Conservation (phyloP, 2,888 invertebrate genomes). For the Sarcophaga carnaria region DNA sequence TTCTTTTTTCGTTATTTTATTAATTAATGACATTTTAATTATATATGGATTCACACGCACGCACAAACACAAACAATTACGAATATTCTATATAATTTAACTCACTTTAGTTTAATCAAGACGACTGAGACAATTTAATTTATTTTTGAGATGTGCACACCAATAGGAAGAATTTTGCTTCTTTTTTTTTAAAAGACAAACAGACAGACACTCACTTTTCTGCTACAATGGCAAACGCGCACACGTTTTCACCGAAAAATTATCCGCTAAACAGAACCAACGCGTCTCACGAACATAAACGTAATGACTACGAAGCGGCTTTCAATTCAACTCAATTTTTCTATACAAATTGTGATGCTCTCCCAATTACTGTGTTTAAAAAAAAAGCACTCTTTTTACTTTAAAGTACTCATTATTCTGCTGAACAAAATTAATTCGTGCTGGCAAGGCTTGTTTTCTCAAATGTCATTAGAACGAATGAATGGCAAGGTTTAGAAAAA, state of each 20-base stretch:
- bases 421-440: no score
- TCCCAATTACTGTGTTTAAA: background rate
- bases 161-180: conserved; percentile 22
- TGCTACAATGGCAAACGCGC: conserved; percentile 21
- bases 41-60: background rate
- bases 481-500: no score
- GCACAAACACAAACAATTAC: background rate
- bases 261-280: conserved; percentile 37
- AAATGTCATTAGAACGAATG: no score
- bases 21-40: conserved; percentile 48
- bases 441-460: no score
- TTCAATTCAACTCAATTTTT: conserved; percentile 26
- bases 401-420: no score
- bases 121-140: conserved; percentile 49
- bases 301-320: conserved; percentile 50
- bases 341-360: conserved; percentile 1
- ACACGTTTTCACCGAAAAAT: conserved; percentile 32
- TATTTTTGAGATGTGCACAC: conserved; percentile 36
- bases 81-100: conserved; percentile 31
- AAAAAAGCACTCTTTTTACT: background rate
- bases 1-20: conserved; percentile 28
- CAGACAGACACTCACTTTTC: conserved; percentile 31
- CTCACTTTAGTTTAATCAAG: conserved; percentile 65
- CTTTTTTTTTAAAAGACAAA: conserved; percentile 24
- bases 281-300: conserved; percentile 51